A percentile compares a stretch with the other conserved stretches of the same genome.
These are phyloP conservation scores for Chaetops frenatus DNA, from an alignment of 2,113 vertebrate species.

Conservation along the genomic window DNA sequence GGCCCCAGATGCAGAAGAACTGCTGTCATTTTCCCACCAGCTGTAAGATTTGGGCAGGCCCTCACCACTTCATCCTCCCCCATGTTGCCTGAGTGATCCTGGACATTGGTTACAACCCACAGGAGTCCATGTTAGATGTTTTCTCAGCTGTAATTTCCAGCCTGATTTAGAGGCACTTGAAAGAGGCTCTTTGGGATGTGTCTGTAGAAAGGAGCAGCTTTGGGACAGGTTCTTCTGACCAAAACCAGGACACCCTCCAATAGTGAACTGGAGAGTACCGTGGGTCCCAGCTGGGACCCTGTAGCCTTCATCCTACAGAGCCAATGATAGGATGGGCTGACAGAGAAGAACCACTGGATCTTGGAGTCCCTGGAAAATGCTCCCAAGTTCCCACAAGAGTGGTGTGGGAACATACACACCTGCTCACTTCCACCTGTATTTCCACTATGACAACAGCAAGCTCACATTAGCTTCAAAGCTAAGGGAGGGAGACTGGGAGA, in stretches of 20 bases:
- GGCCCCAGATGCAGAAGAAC: background rate
- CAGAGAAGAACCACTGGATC: background rate
- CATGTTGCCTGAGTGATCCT: fast-evolving
- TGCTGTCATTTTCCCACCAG: background rate
- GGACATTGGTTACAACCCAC: background rate
- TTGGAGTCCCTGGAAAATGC: background rate
- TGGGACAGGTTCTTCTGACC: background rate
- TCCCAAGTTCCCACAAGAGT: background rate
- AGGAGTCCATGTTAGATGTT: background rate
- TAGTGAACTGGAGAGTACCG: background rate
- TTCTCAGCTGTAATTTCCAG: background rate
- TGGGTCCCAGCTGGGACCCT: fast-evolving
- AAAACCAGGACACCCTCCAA: background rate
- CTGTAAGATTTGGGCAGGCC: background rate
- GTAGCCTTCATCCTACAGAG: background rate
- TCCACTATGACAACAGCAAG: background rate
- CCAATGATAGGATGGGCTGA: background rate
- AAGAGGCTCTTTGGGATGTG: background rate
- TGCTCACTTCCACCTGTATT: background rate
- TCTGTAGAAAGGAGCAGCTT: background rate
- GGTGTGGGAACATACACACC: background rate
- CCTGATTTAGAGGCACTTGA: background rate
- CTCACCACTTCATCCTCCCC: background rate
- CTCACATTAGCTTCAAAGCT: background rate
- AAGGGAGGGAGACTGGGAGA: background rate